Base-by-base conservation (phyloP, 2,113 vertebrate species). In the Seriola dumerili region DNA sequence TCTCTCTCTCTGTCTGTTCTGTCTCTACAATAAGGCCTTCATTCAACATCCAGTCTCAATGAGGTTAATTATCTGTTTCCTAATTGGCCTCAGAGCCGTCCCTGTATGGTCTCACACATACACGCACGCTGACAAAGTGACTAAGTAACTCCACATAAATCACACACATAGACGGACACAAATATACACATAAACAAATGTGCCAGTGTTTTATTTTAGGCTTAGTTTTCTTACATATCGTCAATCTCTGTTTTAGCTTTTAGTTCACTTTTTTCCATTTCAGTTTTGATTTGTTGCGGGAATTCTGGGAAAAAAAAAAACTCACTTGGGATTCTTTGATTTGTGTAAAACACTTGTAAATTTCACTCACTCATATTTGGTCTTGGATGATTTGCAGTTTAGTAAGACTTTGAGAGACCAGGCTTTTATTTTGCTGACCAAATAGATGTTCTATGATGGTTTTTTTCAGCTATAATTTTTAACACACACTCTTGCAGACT, bases 61-160 rank as follows among this genome's bases (percentile, higher is more conserved):
- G 84, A 94, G 88, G 87, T 93, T 93, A 93, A 94, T 93, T 91
- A 94, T 94, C 91, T 94, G 85, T 92, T 72, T 52, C 55, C 85
- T 91, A 89, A 94, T 92, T 89, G 86, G 88, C 90, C 90, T 73
- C 69, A 79, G 85, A 87, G 88, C 72, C 80, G 69, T 80, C 19
- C 29, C 14, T n/a, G 2, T 42, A 10, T 32, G 8, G 11, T 12
- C 48, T 5, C 25, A 77, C 67, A 72, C 54, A 67, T 46, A 52
- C 61, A 5, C 67, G 8, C 72, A 42, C 67, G 72, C 66, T 61
- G 42, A 52, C 70, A 75, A 25, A 74, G 17, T n/a, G 36, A 66
- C 32, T 8, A 66, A 85, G 50, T 81, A 63, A 81, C 83, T 72
- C 29, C 69, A 82, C 75, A 82, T 76, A 73, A 68, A 66, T 81